phyloP scores from a whole-genome alignment of 2,888 invertebrate genomes.

The Acanthococcus lagerstroemiae region DNA sequence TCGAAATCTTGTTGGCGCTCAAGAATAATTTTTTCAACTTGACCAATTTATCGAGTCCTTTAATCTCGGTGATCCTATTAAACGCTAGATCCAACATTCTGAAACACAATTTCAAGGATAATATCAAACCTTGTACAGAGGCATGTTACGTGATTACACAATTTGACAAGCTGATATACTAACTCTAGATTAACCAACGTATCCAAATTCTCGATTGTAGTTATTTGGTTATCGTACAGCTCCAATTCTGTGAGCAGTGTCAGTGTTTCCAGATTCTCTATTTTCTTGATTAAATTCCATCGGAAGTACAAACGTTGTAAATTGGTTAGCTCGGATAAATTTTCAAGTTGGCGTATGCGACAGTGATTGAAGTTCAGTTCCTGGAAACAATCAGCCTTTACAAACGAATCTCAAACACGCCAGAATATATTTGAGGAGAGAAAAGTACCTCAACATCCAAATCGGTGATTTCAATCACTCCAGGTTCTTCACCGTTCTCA shows the following conservation, averaged over 20 bases:
- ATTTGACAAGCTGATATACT: conserved; percentile 42
- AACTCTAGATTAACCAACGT: conserved; percentile 78
- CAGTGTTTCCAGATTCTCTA: conserved; percentile 74
- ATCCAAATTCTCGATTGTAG: conserved; percentile 80
- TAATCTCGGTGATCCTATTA: conserved; percentile 80
- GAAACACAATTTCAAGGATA: conserved; percentile 42
- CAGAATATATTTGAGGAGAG: neutral
- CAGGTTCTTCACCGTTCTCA: conserved; percentile 28
- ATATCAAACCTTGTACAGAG: neutral
- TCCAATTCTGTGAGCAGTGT: conserved; percentile 76
- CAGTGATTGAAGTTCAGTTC: conserved; percentile 86
- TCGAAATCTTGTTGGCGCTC: conserved; percentile 77
- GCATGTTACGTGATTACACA: neutral
- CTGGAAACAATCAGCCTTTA: conserved; percentile 37
- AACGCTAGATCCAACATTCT: conserved; percentile 90
- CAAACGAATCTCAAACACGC: neutral
- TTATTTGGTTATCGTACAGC: conserved; percentile 94
- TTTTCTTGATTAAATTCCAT: conserved; percentile 91
- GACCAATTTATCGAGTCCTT: conserved; percentile 62
- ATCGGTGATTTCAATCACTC: conserved; percentile 29
- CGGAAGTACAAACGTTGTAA: conserved; percentile 74
- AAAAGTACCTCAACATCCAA: conserved; percentile 32
- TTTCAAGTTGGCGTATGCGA: conserved; percentile 70
- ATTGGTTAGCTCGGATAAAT: conserved; percentile 63
- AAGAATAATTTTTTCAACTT: conserved; percentile 76